Percentiles rank a stretch among this genome's conserved stretches.
phyloP scores from a whole-genome alignment of 2,888 invertebrate genomes.

The Agrilus cyanescens region DNA sequence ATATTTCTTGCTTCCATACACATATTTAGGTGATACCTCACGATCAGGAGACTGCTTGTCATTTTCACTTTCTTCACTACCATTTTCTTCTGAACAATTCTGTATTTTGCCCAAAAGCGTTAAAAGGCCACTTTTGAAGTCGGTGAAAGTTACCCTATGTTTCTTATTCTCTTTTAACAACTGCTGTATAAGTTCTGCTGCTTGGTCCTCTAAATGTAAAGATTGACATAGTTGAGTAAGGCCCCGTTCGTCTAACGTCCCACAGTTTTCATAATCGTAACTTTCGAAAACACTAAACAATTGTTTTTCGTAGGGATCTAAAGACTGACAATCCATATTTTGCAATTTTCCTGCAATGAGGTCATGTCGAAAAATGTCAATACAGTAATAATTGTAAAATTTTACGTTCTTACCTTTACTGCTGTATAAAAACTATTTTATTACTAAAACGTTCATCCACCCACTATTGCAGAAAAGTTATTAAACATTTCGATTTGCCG shows the following conservation, averaged over 20 bases:
- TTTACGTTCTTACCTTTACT: too few species aligned
- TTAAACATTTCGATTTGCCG: too few species aligned
- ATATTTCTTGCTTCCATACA: constrained; percentile 65
- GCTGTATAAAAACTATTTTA: too few species aligned
- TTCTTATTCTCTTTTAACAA: constrained; percentile 41
- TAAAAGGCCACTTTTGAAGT: constrained; percentile 66
- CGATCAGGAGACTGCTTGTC: constrained; percentile 48
- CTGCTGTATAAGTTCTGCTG: constrained; percentile 48
- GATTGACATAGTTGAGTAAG: constrained; percentile 60
- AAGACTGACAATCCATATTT: constrained; percentile 20
- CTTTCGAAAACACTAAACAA: constrained; percentile 69
- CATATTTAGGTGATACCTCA: constrained; percentile 60
- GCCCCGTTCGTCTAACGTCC: constrained; percentile 54
- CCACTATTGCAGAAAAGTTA: too few species aligned
- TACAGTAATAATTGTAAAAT: too few species aligned
- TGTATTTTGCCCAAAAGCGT: constrained; percentile 49
- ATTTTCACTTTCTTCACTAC: constrained; percentile 27
- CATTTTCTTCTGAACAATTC: constrained; percentile 16
- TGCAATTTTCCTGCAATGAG: constrained; percentile 5
- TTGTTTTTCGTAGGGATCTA: constrained; percentile 73
- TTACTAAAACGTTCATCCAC: too few species aligned
- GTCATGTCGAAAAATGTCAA: too few species aligned
- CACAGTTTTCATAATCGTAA: constrained; percentile 58
- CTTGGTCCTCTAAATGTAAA: constrained; percentile 64
- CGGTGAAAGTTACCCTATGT: constrained; percentile 51